Percentiles rank a stretch among this genome's conserved stretches.
These are phyloP conservation scores for Falco cherrug DNA, from an alignment of 2,797 vertebrate species.

Conservation along the genomic window DNA sequence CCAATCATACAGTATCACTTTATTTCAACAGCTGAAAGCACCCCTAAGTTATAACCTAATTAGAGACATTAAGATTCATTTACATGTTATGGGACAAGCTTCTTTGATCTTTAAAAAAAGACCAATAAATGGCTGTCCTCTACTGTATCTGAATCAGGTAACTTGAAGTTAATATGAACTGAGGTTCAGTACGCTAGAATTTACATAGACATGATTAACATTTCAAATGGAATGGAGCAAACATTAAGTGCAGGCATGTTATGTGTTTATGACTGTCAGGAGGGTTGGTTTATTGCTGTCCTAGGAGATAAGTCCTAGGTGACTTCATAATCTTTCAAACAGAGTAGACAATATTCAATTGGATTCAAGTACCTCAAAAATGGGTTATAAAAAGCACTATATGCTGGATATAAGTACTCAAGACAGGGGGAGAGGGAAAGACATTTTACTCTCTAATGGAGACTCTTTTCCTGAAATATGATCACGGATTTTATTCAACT, in stretches of 20 bases:
- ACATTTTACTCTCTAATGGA: constrained; percentile 25
- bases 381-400: constrained; percentile 8
- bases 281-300: constrained; percentile 31
- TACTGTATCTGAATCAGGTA: constrained; percentile 55
- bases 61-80: constrained; percentile 37
- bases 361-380: constrained; percentile 39
- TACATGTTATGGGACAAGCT: constrained; percentile 31
- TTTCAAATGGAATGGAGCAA: constrained; percentile 56
- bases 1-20: neutral
- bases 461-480: constrained; percentile 44
- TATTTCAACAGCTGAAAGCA: constrained; percentile 31
- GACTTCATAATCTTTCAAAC: constrained; percentile 36
- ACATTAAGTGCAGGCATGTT: constrained; percentile 45
- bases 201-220: constrained; percentile 53
- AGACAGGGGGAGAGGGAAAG: neutral
- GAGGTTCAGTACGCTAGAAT: constrained; percentile 46
- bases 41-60: constrained; percentile 53
- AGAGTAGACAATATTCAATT: neutral
- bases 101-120: constrained; percentile 65
- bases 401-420: neutral
- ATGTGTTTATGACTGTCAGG: constrained; percentile 35
- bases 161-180: constrained; percentile 40
- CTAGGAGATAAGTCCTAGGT: constrained; percentile 1
- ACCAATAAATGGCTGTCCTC: neutral
- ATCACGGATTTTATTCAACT: constrained; percentile 22